Conservation (phyloP, 1,140 invertebrate species). For the Hyphantria cunea region DNA sequence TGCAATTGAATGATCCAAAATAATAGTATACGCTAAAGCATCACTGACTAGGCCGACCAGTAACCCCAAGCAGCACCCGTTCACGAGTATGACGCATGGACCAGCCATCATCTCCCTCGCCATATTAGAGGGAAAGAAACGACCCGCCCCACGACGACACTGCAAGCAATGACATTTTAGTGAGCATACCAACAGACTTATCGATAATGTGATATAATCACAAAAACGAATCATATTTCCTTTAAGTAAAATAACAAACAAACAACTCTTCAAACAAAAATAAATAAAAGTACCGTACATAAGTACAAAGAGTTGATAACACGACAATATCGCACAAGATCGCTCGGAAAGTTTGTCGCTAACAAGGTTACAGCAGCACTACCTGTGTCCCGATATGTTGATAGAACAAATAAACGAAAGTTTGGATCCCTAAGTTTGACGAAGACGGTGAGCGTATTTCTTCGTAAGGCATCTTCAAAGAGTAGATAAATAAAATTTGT, state of each 20-base stretch:
- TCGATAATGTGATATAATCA: background rate
- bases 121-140: too few species aligned
- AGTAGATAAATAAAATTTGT: conserved; percentile 5
- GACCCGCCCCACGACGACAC: too few species aligned
- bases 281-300: conserved; percentile 5
- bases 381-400: conserved; percentile 18
- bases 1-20: too few species aligned
- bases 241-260: conserved; percentile 4
- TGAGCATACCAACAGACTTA: background rate
- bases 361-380: conserved; percentile 19
- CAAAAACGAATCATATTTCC: background rate
- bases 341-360: conserved; percentile 9
- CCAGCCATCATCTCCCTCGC: too few species aligned
- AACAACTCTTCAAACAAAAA: background rate
- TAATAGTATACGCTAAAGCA: too few species aligned
- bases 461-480: background rate
- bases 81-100: too few species aligned
- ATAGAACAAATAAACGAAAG: conserved; percentile 24
- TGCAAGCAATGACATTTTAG: too few species aligned
- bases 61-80: too few species aligned
- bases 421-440: conserved; percentile 4
- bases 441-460: conserved; percentile 5
- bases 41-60: too few species aligned
- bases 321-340: conserved; percentile 6
- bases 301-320: conserved; percentile 3